Percentiles rank a stretch among this genome's conserved stretches.
These are phyloP conservation scores for Nemotelus pantherinus DNA, from an alignment of 2,888 invertebrate genomes.

Conservation along the genomic window DNA sequence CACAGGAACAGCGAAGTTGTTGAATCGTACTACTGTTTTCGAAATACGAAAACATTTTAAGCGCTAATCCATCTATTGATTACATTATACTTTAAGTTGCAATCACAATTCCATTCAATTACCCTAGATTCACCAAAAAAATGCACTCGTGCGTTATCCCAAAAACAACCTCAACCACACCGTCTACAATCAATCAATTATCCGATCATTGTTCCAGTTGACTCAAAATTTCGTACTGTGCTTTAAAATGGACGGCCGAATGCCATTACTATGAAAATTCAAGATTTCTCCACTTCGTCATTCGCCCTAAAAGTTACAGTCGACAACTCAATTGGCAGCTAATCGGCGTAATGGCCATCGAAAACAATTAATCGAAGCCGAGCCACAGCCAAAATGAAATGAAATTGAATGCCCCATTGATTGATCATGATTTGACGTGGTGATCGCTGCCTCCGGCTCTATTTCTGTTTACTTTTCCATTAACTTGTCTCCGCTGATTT, in stretches of 20 bases:
- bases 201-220: slow-evolving; percentile 20
- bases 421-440: slow-evolving; percentile 7
- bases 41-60: no score
- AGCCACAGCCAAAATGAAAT: not conserved
- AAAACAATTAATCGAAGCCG: slow-evolving; percentile 16
- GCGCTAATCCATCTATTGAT: no score
- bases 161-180: not conserved
- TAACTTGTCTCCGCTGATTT: not conserved
- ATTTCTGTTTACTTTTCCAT: no score
- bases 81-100: no score
- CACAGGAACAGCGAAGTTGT: no score
- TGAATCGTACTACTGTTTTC: no score
- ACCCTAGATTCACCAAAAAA: no score
- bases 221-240: not conserved
- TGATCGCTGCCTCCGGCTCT: not conserved
- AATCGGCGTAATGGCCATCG: not conserved
- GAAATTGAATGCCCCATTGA: slow-evolving; percentile 26
- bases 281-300: slow-evolving; percentile 11
- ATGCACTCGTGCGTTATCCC: no score
- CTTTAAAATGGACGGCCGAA: not conserved
- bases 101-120: no score
- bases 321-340: not conserved
- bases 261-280: slow-evolving; percentile 5
- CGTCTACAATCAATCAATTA: not conserved
- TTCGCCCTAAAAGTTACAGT: not conserved